phyloP scores from a whole-genome alignment of 1,140 invertebrate genomes.

The Lepidotrigona ventralis region DNA sequence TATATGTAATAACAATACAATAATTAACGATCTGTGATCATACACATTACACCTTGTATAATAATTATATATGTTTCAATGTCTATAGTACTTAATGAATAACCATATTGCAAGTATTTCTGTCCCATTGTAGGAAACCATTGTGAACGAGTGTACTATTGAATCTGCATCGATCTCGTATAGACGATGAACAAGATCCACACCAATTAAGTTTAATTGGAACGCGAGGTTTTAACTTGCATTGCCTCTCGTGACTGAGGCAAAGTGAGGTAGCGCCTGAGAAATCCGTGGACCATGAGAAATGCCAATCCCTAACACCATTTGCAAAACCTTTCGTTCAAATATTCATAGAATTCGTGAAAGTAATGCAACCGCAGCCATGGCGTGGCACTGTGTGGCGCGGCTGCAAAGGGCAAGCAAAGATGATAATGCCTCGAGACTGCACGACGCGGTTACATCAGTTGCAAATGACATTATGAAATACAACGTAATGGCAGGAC shows the following conservation, averaged over 20 bases:
- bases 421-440: conserved; percentile 61
- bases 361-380: conserved; percentile 42
- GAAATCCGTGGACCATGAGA: conserved; percentile 45
- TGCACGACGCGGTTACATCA: conserved; percentile 66
- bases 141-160: not conserved
- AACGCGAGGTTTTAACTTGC: conserved; percentile 2
- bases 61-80: too few species aligned
- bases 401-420: conserved; percentile 60
- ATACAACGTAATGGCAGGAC: conserved; percentile 62
- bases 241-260: conserved; percentile 7
- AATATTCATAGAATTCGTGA: conserved; percentile 69
- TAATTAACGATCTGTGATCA: too few species aligned
- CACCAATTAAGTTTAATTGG: conserved; percentile 32
- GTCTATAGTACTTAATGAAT: not conserved
- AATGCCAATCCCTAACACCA: conserved; percentile 15
- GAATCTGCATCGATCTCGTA: not conserved
- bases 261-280: conserved; percentile 9
- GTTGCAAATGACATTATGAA: conserved; percentile 71
- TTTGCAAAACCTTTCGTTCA: conserved; percentile 58
- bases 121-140: not conserved
- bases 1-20: too few species aligned
- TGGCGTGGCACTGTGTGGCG: conserved; percentile 38
- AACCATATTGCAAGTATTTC: not conserved
- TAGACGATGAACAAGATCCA: not conserved
- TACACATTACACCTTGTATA: too few species aligned